Conservation (phyloP, 2,888 invertebrate genomes). For the Microplitis manilae region DNA sequence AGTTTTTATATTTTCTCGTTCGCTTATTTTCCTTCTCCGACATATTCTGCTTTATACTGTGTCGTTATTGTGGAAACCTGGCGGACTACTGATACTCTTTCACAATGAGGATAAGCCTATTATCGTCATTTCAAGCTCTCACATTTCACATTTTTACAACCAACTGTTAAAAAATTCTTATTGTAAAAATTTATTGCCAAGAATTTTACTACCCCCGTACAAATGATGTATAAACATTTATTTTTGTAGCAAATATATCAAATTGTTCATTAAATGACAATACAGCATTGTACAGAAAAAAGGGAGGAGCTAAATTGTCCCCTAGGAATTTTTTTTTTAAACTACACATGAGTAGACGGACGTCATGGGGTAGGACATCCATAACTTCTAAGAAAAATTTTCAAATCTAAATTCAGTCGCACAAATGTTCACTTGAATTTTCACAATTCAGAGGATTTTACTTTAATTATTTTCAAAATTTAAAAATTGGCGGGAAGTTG, state of each 20-base stretch:
- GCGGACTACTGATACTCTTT: constrained; percentile 17
- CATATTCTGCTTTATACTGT: constrained; percentile 5
- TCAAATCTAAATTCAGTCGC: too few species aligned
- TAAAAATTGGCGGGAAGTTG: too few species aligned
- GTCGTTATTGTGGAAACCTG: constrained; percentile 19
- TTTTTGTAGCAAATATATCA: background rate
- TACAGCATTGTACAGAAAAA: too few species aligned
- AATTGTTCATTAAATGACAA: too few species aligned
- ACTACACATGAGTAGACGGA: too few species aligned
- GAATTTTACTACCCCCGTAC: constrained; percentile 19
- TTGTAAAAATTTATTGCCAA: constrained; percentile 30
- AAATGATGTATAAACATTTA: background rate
- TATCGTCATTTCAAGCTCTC: constrained; percentile 20
- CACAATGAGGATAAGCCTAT: constrained; percentile 28
- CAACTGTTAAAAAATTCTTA: constrained; percentile 25
- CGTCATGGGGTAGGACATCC: too few species aligned
- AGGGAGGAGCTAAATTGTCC: background rate
- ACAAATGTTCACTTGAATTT: too few species aligned
- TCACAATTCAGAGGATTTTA: too few species aligned
- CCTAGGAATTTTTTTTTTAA: background rate
- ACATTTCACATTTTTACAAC: constrained; percentile 28
- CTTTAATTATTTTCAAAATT: too few species aligned
- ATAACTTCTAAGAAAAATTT: too few species aligned
- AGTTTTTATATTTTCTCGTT: constrained; percentile 21
- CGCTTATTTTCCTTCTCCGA: constrained; percentile 10